Percentiles rank a stretch among this genome's conserved stretches.
These are phyloP conservation scores for Alcis repandata DNA, from an alignment of 2,888 invertebrate species.

Conservation along the genomic window DNA sequence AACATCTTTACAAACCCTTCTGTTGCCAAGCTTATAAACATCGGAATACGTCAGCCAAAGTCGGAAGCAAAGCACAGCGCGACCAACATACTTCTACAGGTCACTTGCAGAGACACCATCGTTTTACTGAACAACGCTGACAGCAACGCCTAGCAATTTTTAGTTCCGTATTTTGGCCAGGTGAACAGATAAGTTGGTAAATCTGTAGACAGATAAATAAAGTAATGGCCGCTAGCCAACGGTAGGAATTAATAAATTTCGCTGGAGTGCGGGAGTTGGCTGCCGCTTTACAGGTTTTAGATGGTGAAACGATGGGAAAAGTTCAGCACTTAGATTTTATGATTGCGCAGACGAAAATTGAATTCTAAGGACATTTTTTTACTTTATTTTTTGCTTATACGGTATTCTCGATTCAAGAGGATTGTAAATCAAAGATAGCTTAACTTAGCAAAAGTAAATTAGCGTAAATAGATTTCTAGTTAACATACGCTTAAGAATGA, in stretches of 20 bases:
- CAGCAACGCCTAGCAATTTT: too few species aligned
- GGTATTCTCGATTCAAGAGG: not conserved
- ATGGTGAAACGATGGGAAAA: constrained; percentile 22
- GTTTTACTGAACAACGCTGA: not conserved
- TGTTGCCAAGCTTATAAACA: constrained; percentile 48
- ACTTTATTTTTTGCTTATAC: not conserved
- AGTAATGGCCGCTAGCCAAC: constrained; percentile 48
- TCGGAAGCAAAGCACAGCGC: constrained; percentile 13
- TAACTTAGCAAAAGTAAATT: not conserved
- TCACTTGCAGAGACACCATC: not conserved
- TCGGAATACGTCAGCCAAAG: constrained; percentile 37
- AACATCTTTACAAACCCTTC: constrained; percentile 21
- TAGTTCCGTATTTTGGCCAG: not conserved
- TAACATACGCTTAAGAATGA: too few species aligned
- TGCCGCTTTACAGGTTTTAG: constrained; percentile 27
- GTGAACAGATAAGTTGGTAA: not conserved
- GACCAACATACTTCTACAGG: not conserved
- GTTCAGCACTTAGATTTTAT: constrained; percentile 25
- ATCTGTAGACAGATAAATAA: constrained; percentile 50
- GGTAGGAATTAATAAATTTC: constrained; percentile 40
- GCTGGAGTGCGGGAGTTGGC: constrained; percentile 25
- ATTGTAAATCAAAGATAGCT: not conserved
- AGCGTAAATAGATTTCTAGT: too few species aligned
- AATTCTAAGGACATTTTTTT: not conserved
- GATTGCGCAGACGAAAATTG: constrained; percentile 9